Base-by-base conservation (phyloP, 2,888 invertebrate genomes). In the Platycheirus rosarum region DNA sequence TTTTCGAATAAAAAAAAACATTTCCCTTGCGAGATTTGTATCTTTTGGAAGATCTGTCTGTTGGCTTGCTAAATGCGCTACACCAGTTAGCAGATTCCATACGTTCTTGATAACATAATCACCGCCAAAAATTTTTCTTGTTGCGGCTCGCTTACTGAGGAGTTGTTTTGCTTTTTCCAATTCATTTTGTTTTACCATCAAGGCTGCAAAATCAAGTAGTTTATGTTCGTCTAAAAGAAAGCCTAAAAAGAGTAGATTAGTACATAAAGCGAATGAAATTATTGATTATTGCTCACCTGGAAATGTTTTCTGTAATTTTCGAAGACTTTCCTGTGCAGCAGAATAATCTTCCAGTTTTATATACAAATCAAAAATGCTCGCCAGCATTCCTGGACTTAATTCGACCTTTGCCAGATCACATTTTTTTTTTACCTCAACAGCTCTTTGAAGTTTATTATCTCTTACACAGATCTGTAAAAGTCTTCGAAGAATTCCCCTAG, bases 221-320 rank as follows among this genome's bases (percentile, higher is more conserved):
- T 95, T 95, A 86, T 91, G 93, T 85, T 93, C 93, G 87, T 95
- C 95, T 13, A 95, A 85, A 0, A 87, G 88, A 86, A 95, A 95
- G 73, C 91, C 90, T 90, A 23, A 1, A 71, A 78, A 2, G 29
- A 9, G 18, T n/a, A 2, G 8, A 29, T 11, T 0, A 18, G 5
- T 13, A 0, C n/a, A 20, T 2, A 26, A 26, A 13, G 14, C 6
- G 26, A 26, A 20, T 26, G 26, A 0, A 16, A 5, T 1, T 1
- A 11, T 49, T 14, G n/a, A n/a, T n/a, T 11, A 1, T 3, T 44
- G n/a, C 18, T 44, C 26, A 90, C 90, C 91, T 3, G 93, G 92
- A 76, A 92, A 90, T 0, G 88, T 86, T 70, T 89, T 90, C 86
- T 91, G 92, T 2, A 95, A 87, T n/a, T 93, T 92, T 0, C 91